Base-by-base conservation (phyloP, 2,113 vertebrate genomes). In the Poecilia latipinna region DNA sequence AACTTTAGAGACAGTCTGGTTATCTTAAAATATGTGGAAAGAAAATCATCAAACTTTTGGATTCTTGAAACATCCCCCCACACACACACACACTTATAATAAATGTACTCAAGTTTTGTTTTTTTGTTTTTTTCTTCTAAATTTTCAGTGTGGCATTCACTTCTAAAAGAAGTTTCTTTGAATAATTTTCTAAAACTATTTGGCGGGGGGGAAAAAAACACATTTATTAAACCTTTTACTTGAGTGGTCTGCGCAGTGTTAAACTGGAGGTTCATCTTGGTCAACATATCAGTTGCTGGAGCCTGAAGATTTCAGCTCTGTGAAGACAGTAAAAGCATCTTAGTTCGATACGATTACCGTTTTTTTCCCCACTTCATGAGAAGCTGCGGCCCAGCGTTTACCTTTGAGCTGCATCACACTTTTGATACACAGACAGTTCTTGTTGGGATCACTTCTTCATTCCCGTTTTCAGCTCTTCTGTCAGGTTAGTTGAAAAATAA, bases 341-440 rank as follows among this genome's bases (percentile, higher is more conserved):
- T 57, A 48, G 17, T 48, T 17, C n/a, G 13, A 3, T n/a, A n/a
- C n/a, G 22, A 51, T 51, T 51, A 6, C 22, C 17, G 22, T 51
- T 22, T 48, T 51, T 22, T 48, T 24, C 11, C 11, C 48, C 48
- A 19, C 48, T 19, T 17, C 19, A 19, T 54, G 48, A 22, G 48
- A 19, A 54, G 24, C n/a, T n/a, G n/a, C n/a, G n/a, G n/a, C n/a
- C 39, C 48, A 54, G 17, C 22, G 5, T 54, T 54, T 24, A 24
- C 48, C 19, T 24, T 0, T 22, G 37, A 61, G 26, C 65, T 29
- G 37, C 42, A 61, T 0, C 3, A 60, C 8, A 62, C 61, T 61
- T 79, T 61, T 61, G 72, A 70, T 61, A 35, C 61, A 70, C 61
- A 70, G 37, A 65, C 17, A 65, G 33, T 42, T n/a, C n/a, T n/a